Evolutionary conservation across 2,797 vertebrate species (phyloP).

Genomic region (Otolemur crassicaudatus): DNA sequence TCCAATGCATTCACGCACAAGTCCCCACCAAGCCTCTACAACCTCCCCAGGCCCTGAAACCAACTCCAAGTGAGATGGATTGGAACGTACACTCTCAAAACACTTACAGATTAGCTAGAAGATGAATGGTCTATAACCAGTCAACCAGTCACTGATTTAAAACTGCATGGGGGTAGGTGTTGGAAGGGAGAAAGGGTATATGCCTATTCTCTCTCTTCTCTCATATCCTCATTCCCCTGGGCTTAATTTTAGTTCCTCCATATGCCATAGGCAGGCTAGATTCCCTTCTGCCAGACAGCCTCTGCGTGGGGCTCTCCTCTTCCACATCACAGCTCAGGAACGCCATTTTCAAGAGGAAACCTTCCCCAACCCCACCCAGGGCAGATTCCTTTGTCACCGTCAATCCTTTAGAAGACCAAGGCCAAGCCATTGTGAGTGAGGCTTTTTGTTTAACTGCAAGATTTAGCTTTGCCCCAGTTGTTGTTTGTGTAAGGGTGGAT

Average conservation of each 20-base stretch:
- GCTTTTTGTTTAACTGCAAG: background rate
- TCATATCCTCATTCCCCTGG: no score
- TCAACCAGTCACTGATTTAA: background rate
- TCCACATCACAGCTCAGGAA: no score
- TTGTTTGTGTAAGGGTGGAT: fast-evolving
- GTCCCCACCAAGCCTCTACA: background rate
- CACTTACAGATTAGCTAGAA: background rate
- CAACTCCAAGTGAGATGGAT: background rate
- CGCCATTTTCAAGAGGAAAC: background rate
- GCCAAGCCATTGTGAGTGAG: background rate
- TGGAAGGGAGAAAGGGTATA: background rate
- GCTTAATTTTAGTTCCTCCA: background rate
- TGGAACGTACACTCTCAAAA: background rate
- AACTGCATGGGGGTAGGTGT: background rate
- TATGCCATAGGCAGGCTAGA: fast-evolving
- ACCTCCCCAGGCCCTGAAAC: background rate
- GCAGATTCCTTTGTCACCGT: background rate
- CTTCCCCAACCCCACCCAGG: background rate
- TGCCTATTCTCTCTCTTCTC: no score
- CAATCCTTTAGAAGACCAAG: background rate
- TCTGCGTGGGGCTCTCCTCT: background rate
- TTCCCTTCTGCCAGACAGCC: background rate
- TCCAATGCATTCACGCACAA: background rate
- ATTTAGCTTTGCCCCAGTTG: background rate
- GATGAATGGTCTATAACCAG: background rate